Percentiles rank a stretch among this genome's conserved stretches.
phyloP scores from a whole-genome alignment of 2,797 vertebrate species.

The Erethizon dorsatum region DNA sequence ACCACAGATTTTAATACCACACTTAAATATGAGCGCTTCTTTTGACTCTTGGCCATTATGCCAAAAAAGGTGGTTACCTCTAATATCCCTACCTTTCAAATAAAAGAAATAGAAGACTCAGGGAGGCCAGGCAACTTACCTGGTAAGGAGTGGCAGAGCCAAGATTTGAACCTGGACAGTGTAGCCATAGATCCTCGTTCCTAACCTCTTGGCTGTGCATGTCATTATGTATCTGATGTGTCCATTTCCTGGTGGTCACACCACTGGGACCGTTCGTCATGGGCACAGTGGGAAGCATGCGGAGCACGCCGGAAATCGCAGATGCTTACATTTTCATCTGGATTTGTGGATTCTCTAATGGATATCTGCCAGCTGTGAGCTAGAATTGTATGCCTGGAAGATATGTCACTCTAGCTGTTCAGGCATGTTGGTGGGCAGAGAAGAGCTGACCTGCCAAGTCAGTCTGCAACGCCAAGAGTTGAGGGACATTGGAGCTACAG shows the following conservation, averaged over 20 bases:
- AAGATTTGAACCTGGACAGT: background rate
- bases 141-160: background rate
- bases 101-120: background rate
- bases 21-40: background rate
- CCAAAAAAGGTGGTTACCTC: background rate
- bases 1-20: background rate
- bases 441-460: slow-evolving; percentile 3
- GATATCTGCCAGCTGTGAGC: background rate
- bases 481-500: slow-evolving; percentile 7
- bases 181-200: background rate
- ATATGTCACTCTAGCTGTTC: background rate
- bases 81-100: background rate
- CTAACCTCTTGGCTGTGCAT: background rate
- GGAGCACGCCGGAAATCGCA: background rate
- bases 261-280: background rate
- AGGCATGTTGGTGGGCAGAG: background rate
- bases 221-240: fast-evolving
- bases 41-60: background rate
- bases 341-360: slow-evolving; percentile 49
- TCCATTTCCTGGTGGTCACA: background rate
- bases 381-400: background rate
- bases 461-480: background rate
- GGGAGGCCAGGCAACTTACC: background rate
- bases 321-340: slow-evolving; percentile 4
- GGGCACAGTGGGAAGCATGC: background rate